Conservation (phyloP, 2,888 invertebrate genomes). For the Phengaris arion region DNA sequence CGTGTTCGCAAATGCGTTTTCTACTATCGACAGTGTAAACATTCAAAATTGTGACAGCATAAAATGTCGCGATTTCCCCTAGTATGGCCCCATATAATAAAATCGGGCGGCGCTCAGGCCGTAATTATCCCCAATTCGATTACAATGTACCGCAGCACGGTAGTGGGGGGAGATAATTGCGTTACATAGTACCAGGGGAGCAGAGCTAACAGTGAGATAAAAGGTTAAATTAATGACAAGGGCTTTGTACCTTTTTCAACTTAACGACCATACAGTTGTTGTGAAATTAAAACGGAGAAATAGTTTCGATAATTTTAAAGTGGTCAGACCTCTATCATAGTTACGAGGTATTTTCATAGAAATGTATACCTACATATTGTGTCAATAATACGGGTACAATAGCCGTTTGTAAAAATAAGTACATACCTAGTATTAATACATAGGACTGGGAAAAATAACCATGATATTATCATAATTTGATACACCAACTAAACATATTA, state of each 20-base stretch:
- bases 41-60: background rate
- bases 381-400: too few relatives aligned
- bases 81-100: background rate
- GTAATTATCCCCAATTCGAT: constrained; percentile 18
- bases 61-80: too few relatives aligned
- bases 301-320: background rate
- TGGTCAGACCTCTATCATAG: too few relatives aligned
- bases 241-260: constrained; percentile 3
- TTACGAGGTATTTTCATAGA: too few relatives aligned
- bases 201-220: constrained; percentile 17
- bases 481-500: too few relatives aligned
- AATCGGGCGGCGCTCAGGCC: background rate
- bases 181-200: constrained; percentile 19
- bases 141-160: background rate
- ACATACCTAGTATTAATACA: too few relatives aligned
- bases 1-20: background rate
- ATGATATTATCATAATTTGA: too few relatives aligned
- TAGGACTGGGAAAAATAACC: too few relatives aligned
- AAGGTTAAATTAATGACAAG: constrained; percentile 13
- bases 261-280: background rate
- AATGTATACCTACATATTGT: too few relatives aligned
- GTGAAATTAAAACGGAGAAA: background rate
- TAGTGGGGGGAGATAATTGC: background rate
- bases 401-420: too few relatives aligned
- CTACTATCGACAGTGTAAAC: background rate